These are phyloP conservation scores for Pelochelys cantorii DNA, from an alignment of 2,797 vertebrate species.

Conservation along the genomic window DNA sequence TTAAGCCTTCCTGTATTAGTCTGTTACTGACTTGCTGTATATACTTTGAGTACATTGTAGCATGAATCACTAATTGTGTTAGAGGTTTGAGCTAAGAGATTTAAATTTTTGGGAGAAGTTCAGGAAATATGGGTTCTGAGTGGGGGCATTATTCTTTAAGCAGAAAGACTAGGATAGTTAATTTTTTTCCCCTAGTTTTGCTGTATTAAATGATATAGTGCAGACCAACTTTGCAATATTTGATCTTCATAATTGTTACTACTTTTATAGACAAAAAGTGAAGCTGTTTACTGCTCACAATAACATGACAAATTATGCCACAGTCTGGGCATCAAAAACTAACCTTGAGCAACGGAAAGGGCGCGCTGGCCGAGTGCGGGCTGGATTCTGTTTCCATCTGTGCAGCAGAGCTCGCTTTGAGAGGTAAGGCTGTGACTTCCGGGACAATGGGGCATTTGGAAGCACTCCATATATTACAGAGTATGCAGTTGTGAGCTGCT, in stretches of 20 bases:
- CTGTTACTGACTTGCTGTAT: not conserved
- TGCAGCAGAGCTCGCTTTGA: slow-evolving; percentile 93
- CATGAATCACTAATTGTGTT: not conserved
- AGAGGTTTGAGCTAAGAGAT: not conserved
- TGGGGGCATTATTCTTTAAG: not conserved
- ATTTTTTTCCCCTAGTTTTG: not conserved
- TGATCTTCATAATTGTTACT: not conserved
- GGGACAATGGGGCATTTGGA: not conserved
- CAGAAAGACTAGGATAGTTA: not conserved
- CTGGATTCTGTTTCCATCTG: slow-evolving; percentile 95
- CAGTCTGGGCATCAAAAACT: slow-evolving; percentile 97
- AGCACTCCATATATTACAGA: not conserved
- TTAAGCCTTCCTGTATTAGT: not conserved
- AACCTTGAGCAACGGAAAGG: slow-evolving; percentile 97
- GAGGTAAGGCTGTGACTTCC: slow-evolving; percentile 74
- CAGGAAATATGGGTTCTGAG: not conserved
- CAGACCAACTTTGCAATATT: not conserved
- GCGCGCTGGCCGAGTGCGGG: slow-evolving; percentile 89
- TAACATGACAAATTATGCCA: slow-evolving; percentile 99
- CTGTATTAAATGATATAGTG: not conserved
- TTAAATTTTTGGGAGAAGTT: not conserved
- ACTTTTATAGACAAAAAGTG: slow-evolving; percentile 90
- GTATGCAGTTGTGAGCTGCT: not conserved
- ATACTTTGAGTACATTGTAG: not conserved
- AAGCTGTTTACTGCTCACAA: slow-evolving; percentile 98